These are phyloP conservation scores for Physella acuta DNA, from an alignment of 1,140 invertebrate species.

Conservation along the genomic window DNA sequence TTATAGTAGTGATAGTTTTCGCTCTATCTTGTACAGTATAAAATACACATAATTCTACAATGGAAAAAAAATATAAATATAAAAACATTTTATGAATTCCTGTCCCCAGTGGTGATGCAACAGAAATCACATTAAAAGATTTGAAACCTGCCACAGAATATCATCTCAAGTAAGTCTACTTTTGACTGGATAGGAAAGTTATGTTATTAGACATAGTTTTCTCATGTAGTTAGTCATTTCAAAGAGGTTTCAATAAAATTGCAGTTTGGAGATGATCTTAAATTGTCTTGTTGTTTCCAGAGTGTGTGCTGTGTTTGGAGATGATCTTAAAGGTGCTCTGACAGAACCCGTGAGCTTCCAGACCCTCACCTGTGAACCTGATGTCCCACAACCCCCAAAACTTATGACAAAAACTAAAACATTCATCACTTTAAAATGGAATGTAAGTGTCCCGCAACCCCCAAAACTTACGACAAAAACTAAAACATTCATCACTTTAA, in stretches of 20 bases:
- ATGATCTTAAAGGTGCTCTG: slow-evolving; percentile 54
- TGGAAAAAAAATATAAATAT: no score
- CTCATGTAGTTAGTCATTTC: neutral
- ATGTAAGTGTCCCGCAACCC: slow-evolving; percentile 55
- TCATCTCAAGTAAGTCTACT: slow-evolving; percentile 66
- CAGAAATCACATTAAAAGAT: slow-evolving; percentile 68
- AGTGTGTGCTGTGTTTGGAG: slow-evolving; percentile 51
- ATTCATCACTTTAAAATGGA: slow-evolving; percentile 60
- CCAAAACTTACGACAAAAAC: slow-evolving; percentile 59
- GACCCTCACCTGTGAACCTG: slow-evolving; percentile 60
- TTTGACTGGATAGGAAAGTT: no score
- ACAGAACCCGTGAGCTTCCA: slow-evolving; percentile 58
- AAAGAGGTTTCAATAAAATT: no score
- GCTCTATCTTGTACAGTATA: no score
- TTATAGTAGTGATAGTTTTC: no score
- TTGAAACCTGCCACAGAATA: slow-evolving; percentile 81
- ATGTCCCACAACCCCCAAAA: slow-evolving; percentile 60
- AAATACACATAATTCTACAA: no score
- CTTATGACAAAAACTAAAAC: slow-evolving; percentile 59
- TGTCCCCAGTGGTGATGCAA: slow-evolving; percentile 55
- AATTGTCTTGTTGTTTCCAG: slow-evolving; percentile 30
- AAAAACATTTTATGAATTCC: no score
- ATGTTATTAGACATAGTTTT: neutral
- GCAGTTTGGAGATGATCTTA: no score
- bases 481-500: slow-evolving; percentile 59